These are phyloP conservation scores for Diadegma fenestrale DNA, from an alignment of 2,888 invertebrate species.

Conservation along the genomic window DNA sequence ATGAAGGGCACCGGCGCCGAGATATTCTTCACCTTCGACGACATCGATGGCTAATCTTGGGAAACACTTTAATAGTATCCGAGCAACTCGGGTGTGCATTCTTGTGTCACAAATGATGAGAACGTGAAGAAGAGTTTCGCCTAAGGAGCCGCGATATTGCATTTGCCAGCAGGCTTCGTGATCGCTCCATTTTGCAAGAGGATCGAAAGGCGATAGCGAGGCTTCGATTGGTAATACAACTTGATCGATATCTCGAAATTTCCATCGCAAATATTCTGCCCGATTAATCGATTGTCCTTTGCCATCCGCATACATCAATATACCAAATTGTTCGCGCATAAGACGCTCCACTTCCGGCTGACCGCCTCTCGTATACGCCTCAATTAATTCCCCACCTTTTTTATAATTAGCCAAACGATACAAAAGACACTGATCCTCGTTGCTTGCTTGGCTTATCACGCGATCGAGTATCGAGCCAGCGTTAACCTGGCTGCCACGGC, in stretches of 20 bases:
- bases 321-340: constrained; percentile 94
- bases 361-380: constrained; percentile 94
- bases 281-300: constrained; percentile 94
- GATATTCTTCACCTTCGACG: constrained; percentile 98
- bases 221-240: constrained; percentile 95
- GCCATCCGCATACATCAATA: constrained; percentile 95
- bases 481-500: constrained; percentile 82
- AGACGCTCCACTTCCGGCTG: constrained; percentile 93
- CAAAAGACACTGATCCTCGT: constrained; percentile 93
- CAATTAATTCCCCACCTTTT: constrained; percentile 95
- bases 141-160: constrained; percentile 97
- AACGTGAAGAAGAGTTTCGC: constrained; percentile 97
- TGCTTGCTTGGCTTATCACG: constrained; percentile 95
- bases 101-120: constrained; percentile 97
- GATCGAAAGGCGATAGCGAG: constrained; percentile 93
- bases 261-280: constrained; percentile 95
- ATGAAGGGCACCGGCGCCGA: constrained; percentile 97
- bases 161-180: constrained; percentile 99
- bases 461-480: constrained; percentile 94
- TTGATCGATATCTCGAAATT: constrained; percentile 93
- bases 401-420: constrained; percentile 96
- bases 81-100: constrained; percentile 93
- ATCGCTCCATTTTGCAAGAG: constrained; percentile 94
- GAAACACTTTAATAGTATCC: constrained; percentile 95
- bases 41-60: constrained; percentile 95